Conservation (phyloP, 2,888 invertebrate genomes). For the Morinoia aosen region DNA sequence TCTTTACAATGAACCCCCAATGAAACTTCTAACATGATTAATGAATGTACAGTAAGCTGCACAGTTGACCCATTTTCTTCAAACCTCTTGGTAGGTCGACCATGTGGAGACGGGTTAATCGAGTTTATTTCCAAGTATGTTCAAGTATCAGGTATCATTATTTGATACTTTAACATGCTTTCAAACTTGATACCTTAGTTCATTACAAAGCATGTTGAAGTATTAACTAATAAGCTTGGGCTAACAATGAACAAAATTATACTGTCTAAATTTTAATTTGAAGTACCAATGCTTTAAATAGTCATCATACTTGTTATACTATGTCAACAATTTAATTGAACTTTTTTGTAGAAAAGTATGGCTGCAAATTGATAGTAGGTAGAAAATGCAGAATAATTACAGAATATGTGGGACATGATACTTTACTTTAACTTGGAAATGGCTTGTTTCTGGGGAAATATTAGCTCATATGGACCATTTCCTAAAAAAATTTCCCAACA, state of each 20-base stretch:
- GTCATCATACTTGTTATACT: not conserved
- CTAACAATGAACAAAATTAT: not conserved
- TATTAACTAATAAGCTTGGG: not conserved
- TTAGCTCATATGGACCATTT: too few species aligned
- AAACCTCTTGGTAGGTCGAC: too few species aligned
- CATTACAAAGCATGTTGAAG: not conserved
- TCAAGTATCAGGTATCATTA: too few species aligned
- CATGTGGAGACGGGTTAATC: too few species aligned
- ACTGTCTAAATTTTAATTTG: not conserved
- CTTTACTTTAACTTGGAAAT: not conserved
- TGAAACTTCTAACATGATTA: too few species aligned
- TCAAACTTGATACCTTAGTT: not conserved
- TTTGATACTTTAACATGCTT: too few species aligned
- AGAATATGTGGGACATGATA: not conserved
- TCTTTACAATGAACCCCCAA: too few species aligned
- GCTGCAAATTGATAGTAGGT: too few species aligned
- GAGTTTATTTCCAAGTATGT: not conserved
- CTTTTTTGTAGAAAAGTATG: not conserved
- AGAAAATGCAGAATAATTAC: not conserved
- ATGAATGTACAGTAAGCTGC: too few species aligned
- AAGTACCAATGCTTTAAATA: not conserved
- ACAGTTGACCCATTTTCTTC: too few species aligned
- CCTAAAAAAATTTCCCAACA: too few species aligned
- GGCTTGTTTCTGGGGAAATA: not conserved
- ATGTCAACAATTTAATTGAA: not conserved